phyloP scores from a whole-genome alignment of 2,113 vertebrate species.

The Caranx ignobilis region DNA sequence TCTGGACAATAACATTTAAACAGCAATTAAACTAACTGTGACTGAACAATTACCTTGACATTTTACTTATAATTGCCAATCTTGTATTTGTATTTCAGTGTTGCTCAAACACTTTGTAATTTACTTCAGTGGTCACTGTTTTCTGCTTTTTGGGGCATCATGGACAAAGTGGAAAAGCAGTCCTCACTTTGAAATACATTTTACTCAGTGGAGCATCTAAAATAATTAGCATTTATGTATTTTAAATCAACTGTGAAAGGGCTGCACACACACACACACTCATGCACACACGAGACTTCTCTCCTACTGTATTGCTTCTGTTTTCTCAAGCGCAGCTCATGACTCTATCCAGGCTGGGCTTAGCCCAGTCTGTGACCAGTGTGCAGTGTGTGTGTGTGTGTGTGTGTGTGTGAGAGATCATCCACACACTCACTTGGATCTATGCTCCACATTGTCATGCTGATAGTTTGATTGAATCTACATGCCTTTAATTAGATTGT shows the following conservation, averaged over 20 bases:
- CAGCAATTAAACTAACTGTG: not conserved
- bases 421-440: not conserved
- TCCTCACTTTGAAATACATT: not conserved
- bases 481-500: conserved; percentile 2
- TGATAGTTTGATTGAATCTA: not conserved
- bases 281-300: not conserved
- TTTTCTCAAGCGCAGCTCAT: conserved; percentile 1
- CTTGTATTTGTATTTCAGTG: not conserved
- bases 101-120: not conserved
- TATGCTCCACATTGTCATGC: not conserved
- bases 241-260: not conserved
- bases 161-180: not conserved
- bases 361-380: not conserved
- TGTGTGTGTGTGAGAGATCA: not conserved
- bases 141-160: not conserved
- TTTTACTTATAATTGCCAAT: conserved; percentile 10
- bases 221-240: not conserved
- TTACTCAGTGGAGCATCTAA: not conserved
- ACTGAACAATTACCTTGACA: not conserved
- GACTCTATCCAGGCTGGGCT: not conserved
- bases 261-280: not conserved
- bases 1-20: not conserved
- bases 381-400: not conserved
- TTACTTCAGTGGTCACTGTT: not conserved
- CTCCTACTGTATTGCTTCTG: not conserved